Percentiles rank a stretch among this genome's conserved stretches.
phyloP scores from a whole-genome alignment of 2,797 vertebrate species.

The Tenualosa thibaudeaui region DNA sequence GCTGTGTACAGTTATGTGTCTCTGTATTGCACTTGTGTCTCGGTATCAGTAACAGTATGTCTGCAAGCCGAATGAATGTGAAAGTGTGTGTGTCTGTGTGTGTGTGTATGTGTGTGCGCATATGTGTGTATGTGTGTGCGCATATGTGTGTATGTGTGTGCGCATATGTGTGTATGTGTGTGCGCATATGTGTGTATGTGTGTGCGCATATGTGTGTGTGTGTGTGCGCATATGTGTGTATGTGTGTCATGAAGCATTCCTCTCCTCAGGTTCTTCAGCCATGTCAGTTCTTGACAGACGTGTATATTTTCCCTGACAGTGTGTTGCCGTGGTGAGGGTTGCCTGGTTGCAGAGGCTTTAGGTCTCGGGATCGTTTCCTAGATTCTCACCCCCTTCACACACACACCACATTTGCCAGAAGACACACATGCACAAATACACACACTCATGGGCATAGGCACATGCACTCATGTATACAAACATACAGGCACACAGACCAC shows the following conservation, averaged over 20 bases:
- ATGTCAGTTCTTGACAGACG: conserved; percentile 32
- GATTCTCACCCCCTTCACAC: conserved; percentile 3
- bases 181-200: neutral
- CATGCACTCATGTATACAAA: neutral
- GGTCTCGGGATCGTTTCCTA: conserved; percentile 51
- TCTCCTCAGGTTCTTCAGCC: neutral
- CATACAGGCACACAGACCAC: neutral
- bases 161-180: neutral
- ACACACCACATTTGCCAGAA: conserved; percentile 2
- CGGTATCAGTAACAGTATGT: no score
- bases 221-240: neutral
- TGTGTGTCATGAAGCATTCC: neutral
- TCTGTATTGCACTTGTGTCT: neutral
- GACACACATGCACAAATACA: neutral
- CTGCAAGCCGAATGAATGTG: neutral
- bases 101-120: conserved; percentile 2
- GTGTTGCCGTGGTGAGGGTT: conserved; percentile 49
- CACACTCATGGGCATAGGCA: neutral
- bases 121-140: neutral
- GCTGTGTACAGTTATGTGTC: neutral
- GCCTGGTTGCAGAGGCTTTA: conserved; percentile 43
- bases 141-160: neutral
- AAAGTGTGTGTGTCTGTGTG: neutral
- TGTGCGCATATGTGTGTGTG: neutral
- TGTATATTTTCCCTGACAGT: conserved; percentile 49